phyloP scores from a whole-genome alignment of 1,140 invertebrate genomes.

The Drosophila pandora region DNA sequence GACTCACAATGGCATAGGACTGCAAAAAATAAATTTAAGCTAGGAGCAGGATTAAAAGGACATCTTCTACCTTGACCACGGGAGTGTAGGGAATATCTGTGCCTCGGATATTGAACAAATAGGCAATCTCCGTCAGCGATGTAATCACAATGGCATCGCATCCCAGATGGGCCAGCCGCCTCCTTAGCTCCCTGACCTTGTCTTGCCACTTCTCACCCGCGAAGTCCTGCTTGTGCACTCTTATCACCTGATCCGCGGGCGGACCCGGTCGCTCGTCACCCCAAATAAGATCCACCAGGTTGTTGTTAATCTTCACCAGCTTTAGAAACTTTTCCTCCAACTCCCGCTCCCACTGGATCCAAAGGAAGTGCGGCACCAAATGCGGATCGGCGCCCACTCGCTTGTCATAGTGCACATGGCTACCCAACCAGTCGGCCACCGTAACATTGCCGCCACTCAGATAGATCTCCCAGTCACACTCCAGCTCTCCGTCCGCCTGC shows the following conservation, averaged over 20 bases:
- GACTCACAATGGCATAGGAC: slow-evolving; percentile 90
- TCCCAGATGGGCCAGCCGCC: slow-evolving; percentile 87
- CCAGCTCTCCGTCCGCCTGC: slow-evolving; percentile 90
- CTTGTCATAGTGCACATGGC: slow-evolving; percentile 87
- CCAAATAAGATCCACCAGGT: slow-evolving; percentile 94
- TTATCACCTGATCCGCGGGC: slow-evolving; percentile 84
- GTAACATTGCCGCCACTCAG: slow-evolving; percentile 87
- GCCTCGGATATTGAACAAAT: slow-evolving; percentile 97
- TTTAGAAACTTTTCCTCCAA: slow-evolving; percentile 85
- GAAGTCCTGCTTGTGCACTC: slow-evolving; percentile 84
- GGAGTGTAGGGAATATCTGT: slow-evolving; percentile 95
- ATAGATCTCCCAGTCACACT: slow-evolving; percentile 93
- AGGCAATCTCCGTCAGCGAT: slow-evolving; percentile 96
- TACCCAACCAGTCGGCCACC: slow-evolving; percentile 87
- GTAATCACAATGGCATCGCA: slow-evolving; percentile 93
- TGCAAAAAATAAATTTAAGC: not conserved
- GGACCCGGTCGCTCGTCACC: slow-evolving; percentile 86
- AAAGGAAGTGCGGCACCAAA: slow-evolving; percentile 87
- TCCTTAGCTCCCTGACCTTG: slow-evolving; percentile 89
- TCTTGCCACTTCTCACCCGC: slow-evolving; percentile 87
- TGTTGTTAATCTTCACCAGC: slow-evolving; percentile 88
- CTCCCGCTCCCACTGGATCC: slow-evolving; percentile 86
- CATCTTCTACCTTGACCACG: slow-evolving; percentile 85
- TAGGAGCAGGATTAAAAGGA: not conserved
- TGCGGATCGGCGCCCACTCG: slow-evolving; percentile 93